phyloP scores from a whole-genome alignment of 30 jellyfish, hydroid and myxozoan genomes.

The Hydra vulgaris region DNA sequence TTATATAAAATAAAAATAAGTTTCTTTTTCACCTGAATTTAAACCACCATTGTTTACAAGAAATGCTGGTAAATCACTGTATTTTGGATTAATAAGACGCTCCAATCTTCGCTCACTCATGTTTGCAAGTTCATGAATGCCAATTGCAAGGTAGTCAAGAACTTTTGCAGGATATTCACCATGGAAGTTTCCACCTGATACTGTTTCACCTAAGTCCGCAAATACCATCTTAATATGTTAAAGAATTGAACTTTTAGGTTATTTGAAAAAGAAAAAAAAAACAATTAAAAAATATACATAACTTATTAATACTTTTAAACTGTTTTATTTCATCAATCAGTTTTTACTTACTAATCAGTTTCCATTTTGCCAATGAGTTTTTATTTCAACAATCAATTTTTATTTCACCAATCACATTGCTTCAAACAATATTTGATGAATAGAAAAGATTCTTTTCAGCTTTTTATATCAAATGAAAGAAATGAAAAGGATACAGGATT shows the following conservation, averaged over 20 bases:
- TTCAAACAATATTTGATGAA: too few relatives aligned
- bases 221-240: conserved; percentile 61
- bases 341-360: too few relatives aligned
- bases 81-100: conserved; percentile 85
- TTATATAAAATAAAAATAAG: too few relatives aligned
- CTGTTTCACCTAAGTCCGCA: conserved; percentile 76
- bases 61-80: conserved; percentile 93
- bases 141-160: conserved; percentile 86
- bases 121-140: conserved; percentile 86
- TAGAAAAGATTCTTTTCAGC: too few relatives aligned
- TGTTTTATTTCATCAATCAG: too few relatives aligned
- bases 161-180: conserved; percentile 98
- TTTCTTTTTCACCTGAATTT: conserved; percentile 73
- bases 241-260: background rate
- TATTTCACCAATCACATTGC: too few relatives aligned
- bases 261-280: background rate
- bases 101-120: conserved; percentile 87
- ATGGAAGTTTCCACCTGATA: conserved; percentile 97
- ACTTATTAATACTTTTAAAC: too few relatives aligned
- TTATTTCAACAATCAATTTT: too few relatives aligned
- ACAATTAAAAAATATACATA: background rate
- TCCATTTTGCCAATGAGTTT: too few relatives aligned
- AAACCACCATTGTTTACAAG: conserved; percentile 80
- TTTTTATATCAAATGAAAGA: too few relatives aligned
- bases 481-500: conserved; percentile 57